These are phyloP conservation scores for Vanessa atalanta DNA, from an alignment of 1,140 invertebrate species.

Conservation along the genomic window DNA sequence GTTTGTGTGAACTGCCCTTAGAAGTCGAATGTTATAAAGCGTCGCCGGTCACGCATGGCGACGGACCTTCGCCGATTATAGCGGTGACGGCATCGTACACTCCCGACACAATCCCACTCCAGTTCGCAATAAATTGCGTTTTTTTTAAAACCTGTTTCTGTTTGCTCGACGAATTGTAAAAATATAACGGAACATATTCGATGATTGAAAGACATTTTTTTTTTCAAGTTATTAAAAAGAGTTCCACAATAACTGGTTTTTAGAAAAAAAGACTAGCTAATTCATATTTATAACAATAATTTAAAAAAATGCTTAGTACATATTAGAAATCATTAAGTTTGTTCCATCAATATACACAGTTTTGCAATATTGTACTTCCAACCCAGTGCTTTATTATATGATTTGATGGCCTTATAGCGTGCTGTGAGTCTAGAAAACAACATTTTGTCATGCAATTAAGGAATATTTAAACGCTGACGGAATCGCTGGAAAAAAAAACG, in stretches of 20 bases:
- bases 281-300: too few species aligned
- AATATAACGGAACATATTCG: neutral
- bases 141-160: constrained; percentile 1
- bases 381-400: neutral
- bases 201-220: too few species aligned
- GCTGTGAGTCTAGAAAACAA: neutral
- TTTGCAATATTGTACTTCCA: neutral
- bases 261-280: too few species aligned
- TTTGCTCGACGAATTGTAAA: neutral
- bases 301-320: too few species aligned
- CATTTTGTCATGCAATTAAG: constrained; percentile 10
- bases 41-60: constrained; percentile 61
- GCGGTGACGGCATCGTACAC: constrained; percentile 71
- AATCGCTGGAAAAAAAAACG: neutral
- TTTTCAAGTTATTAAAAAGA: too few species aligned
- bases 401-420: constrained; percentile 10
- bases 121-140: constrained; percentile 41
- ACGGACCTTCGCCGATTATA: constrained; percentile 73
- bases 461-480: neutral
- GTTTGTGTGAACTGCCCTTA: constrained; percentile 34
- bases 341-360: neutral
- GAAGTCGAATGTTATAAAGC: constrained; percentile 39
- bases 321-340: too few species aligned
- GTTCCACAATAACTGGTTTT: too few species aligned
- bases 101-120: constrained; percentile 50